A percentile compares a stretch with the other conserved stretches of the same genome.
Evolutionary conservation across 2,888 invertebrate species (phyloP).

Genomic region (Leptothorax acervorum): DNA sequence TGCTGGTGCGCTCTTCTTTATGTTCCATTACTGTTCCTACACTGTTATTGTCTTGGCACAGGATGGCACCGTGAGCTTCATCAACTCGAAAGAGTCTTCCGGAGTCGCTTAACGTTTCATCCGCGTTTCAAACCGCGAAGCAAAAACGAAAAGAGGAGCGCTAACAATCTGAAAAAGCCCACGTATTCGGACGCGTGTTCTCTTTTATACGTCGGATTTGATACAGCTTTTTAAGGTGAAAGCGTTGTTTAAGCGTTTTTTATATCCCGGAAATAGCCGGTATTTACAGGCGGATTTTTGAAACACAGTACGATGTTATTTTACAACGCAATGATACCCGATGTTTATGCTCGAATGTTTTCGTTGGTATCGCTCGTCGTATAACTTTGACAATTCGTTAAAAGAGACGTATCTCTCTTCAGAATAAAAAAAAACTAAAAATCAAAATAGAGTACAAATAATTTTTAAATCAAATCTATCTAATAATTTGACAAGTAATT

Average conservation of each 20-base stretch:
- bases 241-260: conserved; percentile 35
- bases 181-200: conserved; percentile 29
- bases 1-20: conserved; percentile 29
- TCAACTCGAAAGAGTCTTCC: conserved; percentile 47
- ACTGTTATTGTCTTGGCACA: conserved; percentile 53
- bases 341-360: conserved; percentile 28
- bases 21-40: conserved; percentile 28
- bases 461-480: not conserved
- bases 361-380: not conserved
- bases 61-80: conserved; percentile 33
- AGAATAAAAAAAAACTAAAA: too few species aligned
- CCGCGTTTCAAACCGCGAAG: conserved; percentile 1
- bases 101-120: conserved; percentile 43
- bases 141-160: not conserved
- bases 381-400: not conserved
- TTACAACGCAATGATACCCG: conserved; percentile 23
- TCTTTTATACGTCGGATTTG: conserved; percentile 1
- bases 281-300: conserved; percentile 13
- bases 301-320: conserved; percentile 1
- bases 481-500: not conserved
- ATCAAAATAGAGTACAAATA: not conserved
- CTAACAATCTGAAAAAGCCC: not conserved
- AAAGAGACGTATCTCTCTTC: not conserved
- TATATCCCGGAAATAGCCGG: not conserved
- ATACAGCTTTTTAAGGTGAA: conserved; percentile 10